phyloP scores from a whole-genome alignment of 2,113 vertebrate genomes.

The Silurus meridionalis region DNA sequence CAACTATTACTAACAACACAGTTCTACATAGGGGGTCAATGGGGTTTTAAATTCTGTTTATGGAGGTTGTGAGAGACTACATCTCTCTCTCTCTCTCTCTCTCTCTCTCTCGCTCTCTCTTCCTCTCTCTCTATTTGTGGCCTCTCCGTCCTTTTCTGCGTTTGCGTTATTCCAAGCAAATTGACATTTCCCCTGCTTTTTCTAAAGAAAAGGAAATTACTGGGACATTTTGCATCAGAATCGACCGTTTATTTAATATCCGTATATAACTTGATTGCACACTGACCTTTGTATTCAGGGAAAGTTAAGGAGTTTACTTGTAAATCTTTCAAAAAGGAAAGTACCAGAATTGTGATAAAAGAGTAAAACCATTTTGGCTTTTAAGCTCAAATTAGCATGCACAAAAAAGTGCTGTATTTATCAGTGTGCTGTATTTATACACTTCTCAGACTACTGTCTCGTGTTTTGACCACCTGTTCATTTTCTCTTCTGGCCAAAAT shows the following conservation, averaged over 20 bases:
- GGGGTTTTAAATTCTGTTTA: conserved; percentile 1
- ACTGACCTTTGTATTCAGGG: not conserved
- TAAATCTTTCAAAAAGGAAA: not conserved
- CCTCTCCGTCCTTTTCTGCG: not conserved
- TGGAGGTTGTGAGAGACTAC: not conserved
- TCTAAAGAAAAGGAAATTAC: not conserved
- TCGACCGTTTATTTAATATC: not conserved
- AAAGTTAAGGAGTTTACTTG: not conserved
- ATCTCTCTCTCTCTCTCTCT: not conserved
- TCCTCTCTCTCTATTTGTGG: not conserved
- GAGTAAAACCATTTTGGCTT: not conserved
- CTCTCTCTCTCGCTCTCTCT: not conserved
- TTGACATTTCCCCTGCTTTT: not conserved
- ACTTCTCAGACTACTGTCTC: not conserved
- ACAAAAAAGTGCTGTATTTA: not conserved
- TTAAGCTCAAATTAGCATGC: not conserved
- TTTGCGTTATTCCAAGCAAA: not conserved
- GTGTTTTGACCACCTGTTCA: not conserved
- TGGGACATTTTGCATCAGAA: not conserved
- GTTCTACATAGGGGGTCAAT: not conserved
- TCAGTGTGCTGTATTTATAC: no score
- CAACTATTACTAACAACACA: not conserved
- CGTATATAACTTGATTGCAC: not conserved
- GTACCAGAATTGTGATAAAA: not conserved
- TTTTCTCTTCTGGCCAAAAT: not conserved